Base-by-base conservation (phyloP, 2,888 invertebrate genomes). In the Mythimna lalbum region DNA sequence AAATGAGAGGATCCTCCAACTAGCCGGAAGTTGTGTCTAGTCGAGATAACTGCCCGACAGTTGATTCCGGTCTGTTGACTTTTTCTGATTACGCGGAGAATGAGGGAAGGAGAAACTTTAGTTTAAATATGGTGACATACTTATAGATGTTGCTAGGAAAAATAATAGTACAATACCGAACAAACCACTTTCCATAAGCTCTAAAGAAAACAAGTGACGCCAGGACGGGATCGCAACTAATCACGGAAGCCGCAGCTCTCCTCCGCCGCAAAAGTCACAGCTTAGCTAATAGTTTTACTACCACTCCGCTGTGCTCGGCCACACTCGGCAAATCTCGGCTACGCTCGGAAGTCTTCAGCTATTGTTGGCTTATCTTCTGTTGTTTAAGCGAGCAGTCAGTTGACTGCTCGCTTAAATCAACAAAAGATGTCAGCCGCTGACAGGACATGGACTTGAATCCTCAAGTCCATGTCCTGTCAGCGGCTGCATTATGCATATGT, bases 281-380 rank as follows among this genome's bases (percentile, higher is more conserved):
- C 23, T 33, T 23, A 47, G 33, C 47, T 49, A 23, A 49, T 64
- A 47, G 47, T 36, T 63, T 36, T 12, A 27, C 23, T 14, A 10
- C n/a, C 23, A 27, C 49, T 23, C 49, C 21, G 17, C 60, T 19
- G 14, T 23, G 6, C 14, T 65, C 49, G 47, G 62, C 3, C 4
- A 17, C n/a, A 12, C 27, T 47, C 63, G 17, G 36, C 57, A 21
- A 21, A 3, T 3, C 63, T 33, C 17, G 59, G 23, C 7, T 17
- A 10, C 33, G 21, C 27, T 56, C 36, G 49, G 17, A 27, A 36
- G 19, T 39, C 27, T 39, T 27, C 36, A 43, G 43, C 21, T 47
- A 49, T 56, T 27, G 36, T 49, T 50, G 39, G 21, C 27, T 27
- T 39, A 19, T 56, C 39, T 67, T 67, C 33, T 55, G 17, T 43